Percentiles rank a stretch among this genome's conserved stretches.
These are phyloP conservation scores for Dynastes hyllus DNA, from an alignment of 2,888 invertebrate genomes.

Conservation along the genomic window DNA sequence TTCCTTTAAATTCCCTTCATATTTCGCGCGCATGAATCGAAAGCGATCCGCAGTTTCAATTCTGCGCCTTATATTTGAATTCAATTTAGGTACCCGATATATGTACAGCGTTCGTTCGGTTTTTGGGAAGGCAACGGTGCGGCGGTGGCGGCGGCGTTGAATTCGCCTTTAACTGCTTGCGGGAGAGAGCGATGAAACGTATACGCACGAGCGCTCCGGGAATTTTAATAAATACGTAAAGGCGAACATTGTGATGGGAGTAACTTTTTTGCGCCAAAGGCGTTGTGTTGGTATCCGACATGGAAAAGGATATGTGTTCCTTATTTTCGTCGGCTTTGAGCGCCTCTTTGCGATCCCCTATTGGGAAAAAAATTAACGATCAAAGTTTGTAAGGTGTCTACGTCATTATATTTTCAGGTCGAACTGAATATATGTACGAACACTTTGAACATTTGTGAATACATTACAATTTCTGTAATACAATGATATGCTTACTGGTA, in stretches of 20 bases:
- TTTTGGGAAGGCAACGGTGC: not conserved
- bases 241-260: not conserved
- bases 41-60: conserved; percentile 32
- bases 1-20: conserved; percentile 33
- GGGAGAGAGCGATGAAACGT: not conserved
- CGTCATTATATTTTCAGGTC: too few relatives aligned
- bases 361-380: too few relatives aligned
- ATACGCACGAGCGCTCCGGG: not conserved
- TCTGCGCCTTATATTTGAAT: conserved; percentile 35
- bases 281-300: not conserved
- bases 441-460: too few relatives aligned
- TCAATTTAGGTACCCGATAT: conserved; percentile 24
- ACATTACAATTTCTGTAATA: too few relatives aligned
- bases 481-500: too few relatives aligned
- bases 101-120: not conserved
- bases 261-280: conserved; percentile 4
- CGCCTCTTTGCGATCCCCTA: too few relatives aligned
- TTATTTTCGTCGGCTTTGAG: not conserved
- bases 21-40: conserved; percentile 31
- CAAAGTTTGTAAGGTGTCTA: too few relatives aligned
- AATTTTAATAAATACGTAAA: conserved; percentile 33
- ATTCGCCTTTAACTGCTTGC: conserved; percentile 7
- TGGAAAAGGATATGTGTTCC: not conserved
- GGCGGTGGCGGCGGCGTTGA: not conserved
- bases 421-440: too few relatives aligned